phyloP scores from a whole-genome alignment of 2,113 vertebrate species.

The Cephalopholis sonnerati region DNA sequence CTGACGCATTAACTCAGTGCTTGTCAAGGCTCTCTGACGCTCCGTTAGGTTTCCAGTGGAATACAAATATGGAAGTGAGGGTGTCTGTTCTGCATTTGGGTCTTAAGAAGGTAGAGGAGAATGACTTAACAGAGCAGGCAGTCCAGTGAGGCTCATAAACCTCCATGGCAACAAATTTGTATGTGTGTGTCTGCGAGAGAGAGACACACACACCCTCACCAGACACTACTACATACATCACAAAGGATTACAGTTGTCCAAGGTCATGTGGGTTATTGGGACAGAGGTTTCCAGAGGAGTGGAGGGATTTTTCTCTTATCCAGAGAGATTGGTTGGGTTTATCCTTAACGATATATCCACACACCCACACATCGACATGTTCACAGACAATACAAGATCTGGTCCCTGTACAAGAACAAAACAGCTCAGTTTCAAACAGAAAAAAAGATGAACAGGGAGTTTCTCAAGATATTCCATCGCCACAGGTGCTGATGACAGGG shows the following conservation, averaged over 20 bases:
- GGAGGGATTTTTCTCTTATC: conserved; percentile 53
- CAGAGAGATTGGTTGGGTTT: conserved; percentile 45
- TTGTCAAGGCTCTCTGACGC: conserved; percentile 53
- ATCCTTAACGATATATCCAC: conserved; percentile 7
- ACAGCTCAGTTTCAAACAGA: background rate
- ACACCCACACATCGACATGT: conserved; percentile 14
- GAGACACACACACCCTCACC: conserved; percentile 12
- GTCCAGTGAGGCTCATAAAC: conserved; percentile 23
- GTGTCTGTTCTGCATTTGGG: conserved; percentile 1
- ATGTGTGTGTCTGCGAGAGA: background rate
- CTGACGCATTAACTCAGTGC: conserved; percentile 58
- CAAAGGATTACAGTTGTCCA: conserved; percentile 60
- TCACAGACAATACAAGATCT: conserved; percentile 21
- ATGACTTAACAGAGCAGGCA: conserved; percentile 31
- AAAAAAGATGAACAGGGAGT: background rate
- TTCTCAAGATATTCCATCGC: background rate
- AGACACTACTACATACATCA: conserved; percentile 56
- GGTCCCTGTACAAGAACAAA: conserved; percentile 8
- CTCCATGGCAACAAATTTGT: background rate
- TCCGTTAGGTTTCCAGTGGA: conserved; percentile 53
- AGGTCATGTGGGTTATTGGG: conserved; percentile 57
- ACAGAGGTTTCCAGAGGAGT: conserved; percentile 45
- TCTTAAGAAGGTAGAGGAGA: conserved; percentile 26
- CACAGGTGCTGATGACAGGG: background rate
- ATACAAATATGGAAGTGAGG: conserved; percentile 59